A percentile compares a stretch with the other conserved stretches of the same genome.
Evolutionary conservation across 2,888 invertebrate genomes (phyloP).

Genomic region (Galerucella calmariensis): DNA sequence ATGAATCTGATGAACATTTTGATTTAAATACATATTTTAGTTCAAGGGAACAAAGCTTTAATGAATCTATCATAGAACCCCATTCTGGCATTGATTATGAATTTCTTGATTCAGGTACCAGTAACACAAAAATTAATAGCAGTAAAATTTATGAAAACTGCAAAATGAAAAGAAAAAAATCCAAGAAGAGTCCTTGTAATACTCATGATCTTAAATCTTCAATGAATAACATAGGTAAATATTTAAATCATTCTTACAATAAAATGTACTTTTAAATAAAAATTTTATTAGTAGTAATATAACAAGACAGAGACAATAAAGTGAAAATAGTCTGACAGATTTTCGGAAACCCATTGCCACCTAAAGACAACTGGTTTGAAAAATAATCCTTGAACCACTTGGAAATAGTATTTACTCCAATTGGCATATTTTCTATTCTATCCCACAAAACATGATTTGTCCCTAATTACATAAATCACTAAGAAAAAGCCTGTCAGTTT

Average conservation of each 20-base stretch:
- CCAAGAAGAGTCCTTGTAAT: neutral
- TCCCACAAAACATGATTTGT: no score
- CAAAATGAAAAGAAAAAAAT: neutral
- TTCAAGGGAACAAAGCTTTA: conserved; percentile 31
- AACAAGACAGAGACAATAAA: no score
- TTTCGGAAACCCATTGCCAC: no score
- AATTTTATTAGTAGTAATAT: no score
- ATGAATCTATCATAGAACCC: conserved; percentile 40
- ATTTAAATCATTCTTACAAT: neutral
- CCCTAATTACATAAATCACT: no score
- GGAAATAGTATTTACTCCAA: no score
- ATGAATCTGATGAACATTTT: conserved; percentile 18
- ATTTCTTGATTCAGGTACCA: conserved; percentile 26
- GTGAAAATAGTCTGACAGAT: no score
- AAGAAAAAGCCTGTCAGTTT: no score
- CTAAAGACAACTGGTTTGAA: no score
- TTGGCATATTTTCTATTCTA: no score
- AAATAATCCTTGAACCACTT: no score
- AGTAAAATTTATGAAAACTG: conserved; percentile 16
- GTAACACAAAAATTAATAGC: conserved; percentile 13
- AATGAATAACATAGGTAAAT: neutral
- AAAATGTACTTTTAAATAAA: no score
- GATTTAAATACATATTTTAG: conserved; percentile 32
- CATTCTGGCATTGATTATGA: conserved; percentile 43
- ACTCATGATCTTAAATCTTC: neutral